Percentiles rank a stretch among this genome's conserved stretches.
Conservation (phyloP, 2,888 invertebrate species). For the Buathra laborator region DNA sequence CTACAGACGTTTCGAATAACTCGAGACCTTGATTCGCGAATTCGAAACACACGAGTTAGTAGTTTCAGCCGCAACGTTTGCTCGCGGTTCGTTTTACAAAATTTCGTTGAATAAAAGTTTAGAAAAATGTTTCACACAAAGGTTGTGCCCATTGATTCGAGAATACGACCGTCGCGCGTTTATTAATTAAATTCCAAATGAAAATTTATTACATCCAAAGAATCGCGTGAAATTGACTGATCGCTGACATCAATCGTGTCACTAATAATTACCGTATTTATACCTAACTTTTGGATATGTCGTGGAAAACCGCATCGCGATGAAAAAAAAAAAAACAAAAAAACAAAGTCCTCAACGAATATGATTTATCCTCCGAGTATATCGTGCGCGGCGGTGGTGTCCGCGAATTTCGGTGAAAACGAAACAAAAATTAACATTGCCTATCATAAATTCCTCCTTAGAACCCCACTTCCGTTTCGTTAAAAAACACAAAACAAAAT, state of each 20-base stretch:
- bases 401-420: neutral
- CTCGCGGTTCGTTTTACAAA: neutral
- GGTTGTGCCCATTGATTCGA: neutral
- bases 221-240: conserved; percentile 52
- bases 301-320: neutral
- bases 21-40: neutral
- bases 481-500: conserved; percentile 23
- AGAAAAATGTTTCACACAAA: neutral
- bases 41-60: neutral
- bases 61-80: neutral
- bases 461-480: conserved; percentile 52
- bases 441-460: conserved; percentile 57
- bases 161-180: neutral
- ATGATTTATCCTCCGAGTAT: conserved; percentile 27
- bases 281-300: neutral
- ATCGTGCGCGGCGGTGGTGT: conserved; percentile 3
- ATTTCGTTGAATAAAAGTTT: neutral
- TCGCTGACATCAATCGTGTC: conserved; percentile 27
- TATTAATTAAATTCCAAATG: neutral
- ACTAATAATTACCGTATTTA: neutral
- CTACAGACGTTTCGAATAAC: neutral
- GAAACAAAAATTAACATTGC: conserved; percentile 27
- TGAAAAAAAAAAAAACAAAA: neutral
- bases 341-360: conserved; percentile 11
- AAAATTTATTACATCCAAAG: conserved; percentile 2